Base-by-base conservation (phyloP, 2,113 vertebrate genomes). In the Thomomys bottae region DNA sequence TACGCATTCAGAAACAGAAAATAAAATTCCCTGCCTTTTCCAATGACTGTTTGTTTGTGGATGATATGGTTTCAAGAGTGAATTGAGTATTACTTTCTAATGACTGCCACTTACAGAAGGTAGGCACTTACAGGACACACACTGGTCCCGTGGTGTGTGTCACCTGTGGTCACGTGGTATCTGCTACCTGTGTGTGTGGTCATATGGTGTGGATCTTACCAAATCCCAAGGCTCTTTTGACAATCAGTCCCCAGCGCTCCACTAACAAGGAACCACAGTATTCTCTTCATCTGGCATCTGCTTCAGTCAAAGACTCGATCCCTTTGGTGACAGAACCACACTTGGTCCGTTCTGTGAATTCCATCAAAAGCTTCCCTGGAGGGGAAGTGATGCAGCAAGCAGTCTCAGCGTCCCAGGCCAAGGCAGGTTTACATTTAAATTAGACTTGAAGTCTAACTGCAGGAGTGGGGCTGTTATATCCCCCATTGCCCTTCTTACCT, bases 401-500 rank as follows among this genome's bases (percentile, higher is more conserved):
- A 64, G 32, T 59, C 64, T 81, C 67, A 91, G n/a, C 21, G 1
- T 42, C n/a, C 80, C 68, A 30, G 71, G 93, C 73, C 82, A 88
- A 49, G 8, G 71, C 24, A 23, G 40, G 87, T 57, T 73, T 21
- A 96, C 84, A 45, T 15, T 76, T 90, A 4, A 54, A 54, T 54
- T 14, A 91, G 30, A 12, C 91, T 89, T 78, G 76, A 80, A 45
- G 83, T 92, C 54, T 91, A 90, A 90, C 83, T 91, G 94, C 38
- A 77, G 63, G 15, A 95, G 78, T 30, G 10, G 34, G 86, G 77
- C 64, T 40, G 23, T 20, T 84, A 20, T 72, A 49, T 49, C 49
- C 75, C 75, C 71, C 17, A 26, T 2, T 28, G 76, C 67, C 76
- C 80, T 88, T 54, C 92, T 84, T 38, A 81, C 57, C 36, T 32